Evolutionary conservation across 2,113 vertebrate genomes (phyloP), one percentile per base, ranked within the genome.

Genomic region (Genyomyrus donnyi): DNA sequence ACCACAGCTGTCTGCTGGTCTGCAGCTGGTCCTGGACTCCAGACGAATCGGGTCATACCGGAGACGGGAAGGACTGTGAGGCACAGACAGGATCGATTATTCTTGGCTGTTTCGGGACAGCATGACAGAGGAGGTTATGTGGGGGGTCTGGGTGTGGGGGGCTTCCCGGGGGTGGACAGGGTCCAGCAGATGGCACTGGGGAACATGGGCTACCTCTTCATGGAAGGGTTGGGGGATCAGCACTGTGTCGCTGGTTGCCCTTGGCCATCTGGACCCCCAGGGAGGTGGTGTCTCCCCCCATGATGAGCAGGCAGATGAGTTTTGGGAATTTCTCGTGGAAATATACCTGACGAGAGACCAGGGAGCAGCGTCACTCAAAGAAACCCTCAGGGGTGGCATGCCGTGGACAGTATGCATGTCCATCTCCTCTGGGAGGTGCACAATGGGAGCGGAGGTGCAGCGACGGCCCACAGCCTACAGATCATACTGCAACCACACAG

Each of bases 1-100:
- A 49, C 84, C 24, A 2, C 46, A 86, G 48, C 45, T n/a, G 88
- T 46, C 50, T 70, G 58, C 89, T 91, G 92, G 5, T 74, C 11
- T 35, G 13, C 66, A 74, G n/a, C 9, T 13, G 56, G 56, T 10
- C n/a, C 56, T n/a, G 74, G 10, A 80, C 74, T n/a, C 31, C 74
- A 35, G 35, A 42, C 5, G 3, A 80, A 42, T 15, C 4, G 15
- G 11, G 74, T 80, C 74, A 42, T 2, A 42, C 74, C 2, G 2
- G 17, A 77, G 13, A 39, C 1, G 1, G 13, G 70, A 77, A 39
- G 11, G 70, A 77, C 70, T 15, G 35, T 35, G 70, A 35, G 5
- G 31, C 70, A 80, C 74, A 80, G 15, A 19, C 35, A 42, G 74
- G 62, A 66, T 66, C n/a, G 27, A 39, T 77, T 77, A 77, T 39